Evolutionary conservation across 2,888 invertebrate species (phyloP), one percentile per base, ranked within the genome.

Genomic region (Lissonota sp.): DNA sequence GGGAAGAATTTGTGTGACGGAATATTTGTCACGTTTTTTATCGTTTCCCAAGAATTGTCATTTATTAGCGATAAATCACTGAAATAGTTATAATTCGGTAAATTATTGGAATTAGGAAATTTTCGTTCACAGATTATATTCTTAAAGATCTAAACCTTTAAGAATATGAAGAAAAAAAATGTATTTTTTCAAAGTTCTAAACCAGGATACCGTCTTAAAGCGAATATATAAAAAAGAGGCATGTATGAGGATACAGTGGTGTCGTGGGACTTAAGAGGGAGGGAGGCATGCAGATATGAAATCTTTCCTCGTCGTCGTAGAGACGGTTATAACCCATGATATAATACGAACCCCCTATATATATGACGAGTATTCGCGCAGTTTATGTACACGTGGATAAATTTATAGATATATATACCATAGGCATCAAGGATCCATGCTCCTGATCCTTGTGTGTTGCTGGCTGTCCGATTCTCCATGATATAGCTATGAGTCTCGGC

Each of bases 401-500:
- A 40, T 42, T 12, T 60, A 60, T 58, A 37, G 7, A 26, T 26
- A 39, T 58, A 58, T 39, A 16, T 60, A 66, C 66, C 60, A 72
- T 44, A 69, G 73, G 71, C 70, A 78, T 81, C 77, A 53, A 78
- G 71, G 63, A 82, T 64, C 74, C 70, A 71, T 75, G 55, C 78
- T 70, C 63, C 51, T 70, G 78, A 42, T 64, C 46, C 71, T 71
- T 40, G 67, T 69, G 53, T 53, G 26, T 3, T 26, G 26, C 26
- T 26, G 70, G 74, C 51, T 40, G 78, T 75, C 78, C 75, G 67
- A 55, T 26, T 62, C 57, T 14, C 40, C 44, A 49, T 72, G 74
- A 71, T 67, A 82, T 75, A 82, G 81, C 71, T 70, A 26, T 55
- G 14, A 78, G 78, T 71, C 74, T 72, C 73, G 77, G 78, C 74